These are phyloP conservation scores for Lathronympha strigana DNA, from an alignment of 2,888 invertebrate species.

Conservation along the genomic window DNA sequence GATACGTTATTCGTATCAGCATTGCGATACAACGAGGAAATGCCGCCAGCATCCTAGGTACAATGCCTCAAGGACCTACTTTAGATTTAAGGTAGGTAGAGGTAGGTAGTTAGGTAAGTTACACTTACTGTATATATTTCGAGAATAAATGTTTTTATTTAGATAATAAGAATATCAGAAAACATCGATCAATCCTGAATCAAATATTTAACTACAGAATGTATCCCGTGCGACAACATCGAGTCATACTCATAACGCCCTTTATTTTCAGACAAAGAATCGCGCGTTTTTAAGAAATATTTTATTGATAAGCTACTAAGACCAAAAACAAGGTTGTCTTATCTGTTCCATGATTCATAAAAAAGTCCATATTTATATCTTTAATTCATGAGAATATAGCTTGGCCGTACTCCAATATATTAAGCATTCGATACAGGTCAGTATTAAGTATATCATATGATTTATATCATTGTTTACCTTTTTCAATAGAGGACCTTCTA, in stretches of 20 bases:
- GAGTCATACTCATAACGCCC: not conserved
- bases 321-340: slow-evolving; percentile 21
- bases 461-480: slow-evolving; percentile 21
- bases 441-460: slow-evolving; percentile 25
- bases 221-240: not conserved
- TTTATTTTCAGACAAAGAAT: not conserved
- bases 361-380: slow-evolving; percentile 31
- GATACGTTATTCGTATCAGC: too few species aligned
- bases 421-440: slow-evolving; percentile 34
- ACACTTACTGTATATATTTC: too few species aligned
- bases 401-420: slow-evolving; percentile 30
- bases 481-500: slow-evolving; percentile 1
- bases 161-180: too few species aligned
- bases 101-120: too few species aligned
- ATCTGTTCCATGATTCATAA: slow-evolving; percentile 42
- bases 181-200: too few species aligned
- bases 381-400: slow-evolving; percentile 33
- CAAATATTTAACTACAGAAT: too few species aligned
- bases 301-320: not conserved
- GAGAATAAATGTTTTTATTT: too few species aligned
- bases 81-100: too few species aligned
- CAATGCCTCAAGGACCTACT: too few species aligned
- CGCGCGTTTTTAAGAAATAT: slow-evolving; percentile 2
- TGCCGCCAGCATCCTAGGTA: too few species aligned
- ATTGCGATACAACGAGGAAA: too few species aligned